These are phyloP conservation scores for Caenorhabditis becei DNA, from an alignment of 2,888 invertebrate genomes.

Conservation along the genomic window DNA sequence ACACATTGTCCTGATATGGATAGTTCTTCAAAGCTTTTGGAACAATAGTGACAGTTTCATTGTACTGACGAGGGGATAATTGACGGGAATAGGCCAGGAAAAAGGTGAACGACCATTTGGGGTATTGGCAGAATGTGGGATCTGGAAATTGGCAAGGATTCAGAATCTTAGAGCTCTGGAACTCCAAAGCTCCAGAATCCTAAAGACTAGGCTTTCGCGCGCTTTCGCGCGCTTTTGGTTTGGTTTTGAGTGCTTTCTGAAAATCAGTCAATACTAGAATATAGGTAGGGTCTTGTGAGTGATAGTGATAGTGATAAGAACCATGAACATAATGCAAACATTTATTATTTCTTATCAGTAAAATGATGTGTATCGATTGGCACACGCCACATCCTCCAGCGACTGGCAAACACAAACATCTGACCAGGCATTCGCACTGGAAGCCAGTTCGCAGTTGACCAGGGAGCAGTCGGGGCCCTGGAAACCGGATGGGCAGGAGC, in stretches of 20 bases:
- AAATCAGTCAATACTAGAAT: background rate
- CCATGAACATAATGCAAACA: background rate
- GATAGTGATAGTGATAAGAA: background rate
- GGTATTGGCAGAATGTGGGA: background rate
- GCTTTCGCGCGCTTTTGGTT: background rate
- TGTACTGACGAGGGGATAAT: background rate
- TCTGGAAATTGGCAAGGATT: background rate
- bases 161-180: background rate
- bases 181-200: too few species aligned
- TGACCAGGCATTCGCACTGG: conserved; percentile 27
- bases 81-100: conserved; percentile 6
- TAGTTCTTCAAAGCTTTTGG: background rate
- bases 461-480: conserved; percentile 27
- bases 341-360: background rate
- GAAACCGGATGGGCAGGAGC: conserved; percentile 12
- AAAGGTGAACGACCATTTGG: conserved; percentile 6
- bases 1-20: background rate
- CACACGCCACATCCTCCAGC: conserved; percentile 10
- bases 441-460: background rate
- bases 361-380: background rate
- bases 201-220: too few species aligned
- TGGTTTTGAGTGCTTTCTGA: background rate
- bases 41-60: background rate
- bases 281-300: background rate
- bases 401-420: conserved; percentile 25